Base-by-base conservation (phyloP, 2,797 vertebrate genomes). In the Phyllotis vaccarum region DNA sequence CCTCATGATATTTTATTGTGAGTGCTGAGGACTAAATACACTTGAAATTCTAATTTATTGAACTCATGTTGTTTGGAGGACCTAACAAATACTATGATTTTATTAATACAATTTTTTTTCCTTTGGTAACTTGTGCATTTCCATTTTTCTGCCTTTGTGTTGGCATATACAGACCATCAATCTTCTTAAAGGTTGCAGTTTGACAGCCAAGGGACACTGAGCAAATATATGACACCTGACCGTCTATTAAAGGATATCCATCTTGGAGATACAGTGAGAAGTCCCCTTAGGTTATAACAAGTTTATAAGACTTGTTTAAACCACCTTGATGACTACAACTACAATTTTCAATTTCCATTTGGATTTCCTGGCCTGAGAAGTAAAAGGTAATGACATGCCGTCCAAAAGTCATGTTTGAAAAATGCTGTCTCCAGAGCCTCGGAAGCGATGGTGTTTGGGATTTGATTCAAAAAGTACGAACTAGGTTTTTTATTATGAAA, bases 351-450 rank as follows among this genome's bases (percentile, higher is more conserved):
- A 37, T 34, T 89, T 49, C 78, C 34, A n/a, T 70, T 88, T 81
- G 34, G 34, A 83, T 90, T 95, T 96, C 29, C 34, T 90, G 92
- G 81, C 37, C 17, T 43, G 66, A 94, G 88, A 94, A 83, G 34
- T 91, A 13, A 79, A 80, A 75, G 40, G 43, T 81, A 9, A 82
- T 79, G 29, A 74, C 81, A 90, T 27, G 49, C 62, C 68, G 72
- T 74, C 21, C 86, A 86, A 95, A 85, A 76, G 31, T 76, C 21
- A 70, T 43, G 58, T 91, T 56, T 80, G 87, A 86, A 70, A 43
- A 8, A 43, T 58, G 37, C 24, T 7, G 21, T 64, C 31, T 52
- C 58, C 76, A 49, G 66, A 89, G n/a, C 34, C 40, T 79, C 5
- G 2, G 62, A 83, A 96, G 70, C 34, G 86, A 58, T 60, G 29